Base-by-base conservation (phyloP, 2,113 vertebrate species). In the Sturnira hondurensis region DNA sequence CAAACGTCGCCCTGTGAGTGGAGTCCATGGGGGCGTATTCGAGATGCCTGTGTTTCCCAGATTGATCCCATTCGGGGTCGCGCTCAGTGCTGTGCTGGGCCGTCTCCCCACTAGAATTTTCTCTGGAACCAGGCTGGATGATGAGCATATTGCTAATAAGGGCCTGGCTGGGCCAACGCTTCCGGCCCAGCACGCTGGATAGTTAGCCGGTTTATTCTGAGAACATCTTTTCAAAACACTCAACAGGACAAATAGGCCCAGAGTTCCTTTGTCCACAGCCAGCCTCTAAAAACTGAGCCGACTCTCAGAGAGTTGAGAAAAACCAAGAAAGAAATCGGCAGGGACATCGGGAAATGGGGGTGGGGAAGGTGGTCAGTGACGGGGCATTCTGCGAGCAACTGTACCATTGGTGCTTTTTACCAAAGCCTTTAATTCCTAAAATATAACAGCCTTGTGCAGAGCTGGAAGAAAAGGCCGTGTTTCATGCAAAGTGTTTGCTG, bases 211-310 rank as follows among this genome's bases (percentile, higher is more conserved):
- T 96, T 96, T 97, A 97, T 97, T 98, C 96, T 97, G 95, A 97
- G 96, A 96, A 96, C 95, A 93, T 86, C 95, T 95, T 97, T 98
- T 97, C 93, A 97, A 96, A 97, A 95, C 91, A 95, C 96, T 93
- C 88, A 26, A 92, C 94, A 95, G 95, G 96, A 96, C 94, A 78
- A 93, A 89, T 91, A 96, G 92, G 94, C 81, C 16, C 16, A 95
- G 91, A 83, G 43, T 81, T 70, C 93, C 91, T 97, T 97, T 97
- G 96, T 97, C 96, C 93, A 83, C 85, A 76, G 90, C 82, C 54
- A 56, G 96, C 93, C 86, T 95, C 93, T 94, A 91, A 96, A 95
- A 95, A 91, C 38, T 0, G 61, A 95, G 94, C 95, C 2, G 24
- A 19, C 61, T 52, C 91, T 92, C 89, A 89, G 78, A 97, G 89